Evolutionary conservation across 2,888 invertebrate species (phyloP).

Genomic region (Perizoma affinitatum): DNA sequence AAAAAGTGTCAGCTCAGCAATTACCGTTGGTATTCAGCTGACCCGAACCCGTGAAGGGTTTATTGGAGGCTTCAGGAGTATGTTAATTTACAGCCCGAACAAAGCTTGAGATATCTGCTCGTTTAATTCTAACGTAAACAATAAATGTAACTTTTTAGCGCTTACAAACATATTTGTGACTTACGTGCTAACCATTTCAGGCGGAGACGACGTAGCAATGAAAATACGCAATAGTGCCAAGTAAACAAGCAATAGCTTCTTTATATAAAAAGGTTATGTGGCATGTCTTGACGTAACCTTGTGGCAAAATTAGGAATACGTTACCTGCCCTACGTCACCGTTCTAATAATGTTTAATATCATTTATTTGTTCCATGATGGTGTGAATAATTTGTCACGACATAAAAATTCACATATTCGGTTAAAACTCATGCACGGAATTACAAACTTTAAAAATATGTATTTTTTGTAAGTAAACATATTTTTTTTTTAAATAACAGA

Average conservation of each 20-base stretch:
- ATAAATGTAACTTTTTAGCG: slow-evolving; percentile 2
- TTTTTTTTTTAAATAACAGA: too few relatives aligned
- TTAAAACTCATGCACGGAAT: too few relatives aligned
- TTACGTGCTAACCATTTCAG: slow-evolving; percentile 43
- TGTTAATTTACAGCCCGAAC: too few relatives aligned
- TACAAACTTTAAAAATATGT: too few relatives aligned
- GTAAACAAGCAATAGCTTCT: slow-evolving; percentile 13
- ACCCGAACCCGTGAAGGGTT: too few relatives aligned
- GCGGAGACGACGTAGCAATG: slow-evolving; percentile 15
- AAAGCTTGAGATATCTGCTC: too few relatives aligned
- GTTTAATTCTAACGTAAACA: background rate
- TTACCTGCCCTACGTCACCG: background rate
- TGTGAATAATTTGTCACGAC: slow-evolving; percentile 16
- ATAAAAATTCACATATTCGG: background rate
- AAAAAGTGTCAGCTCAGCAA: too few relatives aligned
- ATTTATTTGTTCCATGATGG: slow-evolving; percentile 3
- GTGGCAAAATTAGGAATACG: slow-evolving; percentile 3
- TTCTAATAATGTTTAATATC: slow-evolving; percentile 5
- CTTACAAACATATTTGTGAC: slow-evolving; percentile 26
- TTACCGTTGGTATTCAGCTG: too few relatives aligned
- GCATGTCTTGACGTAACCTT: slow-evolving; percentile 13
- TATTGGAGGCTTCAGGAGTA: too few relatives aligned
- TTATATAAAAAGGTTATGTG: background rate
- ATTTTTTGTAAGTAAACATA: too few relatives aligned
- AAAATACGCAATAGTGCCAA: slow-evolving; percentile 25